phyloP scores from a whole-genome alignment of 2,797 vertebrate genomes.

The Gymnothorax reevesii region DNA sequence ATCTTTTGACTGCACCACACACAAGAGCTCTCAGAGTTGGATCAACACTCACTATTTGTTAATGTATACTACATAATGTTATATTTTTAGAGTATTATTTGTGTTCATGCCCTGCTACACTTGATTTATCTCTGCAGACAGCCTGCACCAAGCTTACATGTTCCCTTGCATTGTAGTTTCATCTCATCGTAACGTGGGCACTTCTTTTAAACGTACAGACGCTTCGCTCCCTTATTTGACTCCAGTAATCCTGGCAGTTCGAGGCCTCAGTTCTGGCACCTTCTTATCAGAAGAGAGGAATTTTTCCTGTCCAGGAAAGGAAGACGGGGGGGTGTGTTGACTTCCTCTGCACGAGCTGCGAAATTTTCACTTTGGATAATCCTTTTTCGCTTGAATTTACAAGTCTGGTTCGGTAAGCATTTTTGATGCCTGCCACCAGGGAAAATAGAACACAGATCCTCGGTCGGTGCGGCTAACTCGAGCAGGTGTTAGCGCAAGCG shows the following conservation, averaged over 20 bases:
- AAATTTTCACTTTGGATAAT: not conserved
- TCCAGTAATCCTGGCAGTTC: not conserved
- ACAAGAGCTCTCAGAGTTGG: not conserved
- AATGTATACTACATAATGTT: not conserved
- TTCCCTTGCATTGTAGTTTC: not conserved
- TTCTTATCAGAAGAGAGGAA: conserved; percentile 58
- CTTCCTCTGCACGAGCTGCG: not conserved
- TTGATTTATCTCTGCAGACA: not conserved
- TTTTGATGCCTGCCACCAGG: not conserved
- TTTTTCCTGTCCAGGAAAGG: conserved; percentile 34
- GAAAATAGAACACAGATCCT: not conserved
- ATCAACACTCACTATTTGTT: not conserved
- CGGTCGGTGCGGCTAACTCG: no score
- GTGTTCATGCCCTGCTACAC: not conserved
- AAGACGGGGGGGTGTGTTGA: not conserved
- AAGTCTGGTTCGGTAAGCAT: not conserved
- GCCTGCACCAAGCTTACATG: not conserved
- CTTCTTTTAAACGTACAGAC: not conserved
- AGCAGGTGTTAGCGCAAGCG: not conserved
- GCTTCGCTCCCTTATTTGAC: not conserved
- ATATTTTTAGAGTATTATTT: not conserved
- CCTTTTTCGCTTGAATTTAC: not conserved
- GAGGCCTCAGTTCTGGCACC: conserved; percentile 26
- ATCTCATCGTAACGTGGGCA: not conserved
- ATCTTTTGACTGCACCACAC: not conserved